Conservation (phyloP, 2,888 invertebrate genomes). For the Teleogryllus oceanicus region DNA sequence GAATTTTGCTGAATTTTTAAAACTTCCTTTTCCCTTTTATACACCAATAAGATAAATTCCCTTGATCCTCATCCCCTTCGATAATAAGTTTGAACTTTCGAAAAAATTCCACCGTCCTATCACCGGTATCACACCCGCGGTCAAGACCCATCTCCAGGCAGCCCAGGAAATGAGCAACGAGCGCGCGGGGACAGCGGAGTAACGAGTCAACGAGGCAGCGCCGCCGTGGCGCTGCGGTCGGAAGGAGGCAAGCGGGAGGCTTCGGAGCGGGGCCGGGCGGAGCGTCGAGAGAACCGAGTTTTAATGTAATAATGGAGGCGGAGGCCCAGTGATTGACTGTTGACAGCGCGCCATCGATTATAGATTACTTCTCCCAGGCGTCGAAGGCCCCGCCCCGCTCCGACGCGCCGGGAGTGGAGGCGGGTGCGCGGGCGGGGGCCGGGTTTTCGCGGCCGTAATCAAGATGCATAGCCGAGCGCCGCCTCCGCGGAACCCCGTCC, state of each 20-base stretch:
- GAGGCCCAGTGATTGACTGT: background rate
- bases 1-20: too few relatives aligned
- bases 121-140: too few relatives aligned
- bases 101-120: too few relatives aligned
- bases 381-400: background rate
- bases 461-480: slow-evolving; percentile 1
- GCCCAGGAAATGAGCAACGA: too few relatives aligned
- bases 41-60: too few relatives aligned
- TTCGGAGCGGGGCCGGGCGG: background rate
- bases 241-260: background rate
- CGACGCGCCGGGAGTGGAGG: background rate
- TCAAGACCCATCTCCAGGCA: too few relatives aligned
- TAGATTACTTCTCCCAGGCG: slow-evolving; percentile 18
- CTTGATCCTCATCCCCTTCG: too few relatives aligned
- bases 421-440: background rate
- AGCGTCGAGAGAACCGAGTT: background rate
- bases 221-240: background rate
- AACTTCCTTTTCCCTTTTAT: too few relatives aligned
- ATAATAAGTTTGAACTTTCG: too few relatives aligned
- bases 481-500: background rate
- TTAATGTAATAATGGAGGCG: slow-evolving; percentile 18
- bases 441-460: slow-evolving; percentile 7
- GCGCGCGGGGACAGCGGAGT: too few relatives aligned
- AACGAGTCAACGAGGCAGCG: background rate
- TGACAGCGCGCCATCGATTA: slow-evolving; percentile 7